Evolutionary conservation across 2,888 invertebrate genomes (phyloP).

Genomic region (Mimas tiliae): DNA sequence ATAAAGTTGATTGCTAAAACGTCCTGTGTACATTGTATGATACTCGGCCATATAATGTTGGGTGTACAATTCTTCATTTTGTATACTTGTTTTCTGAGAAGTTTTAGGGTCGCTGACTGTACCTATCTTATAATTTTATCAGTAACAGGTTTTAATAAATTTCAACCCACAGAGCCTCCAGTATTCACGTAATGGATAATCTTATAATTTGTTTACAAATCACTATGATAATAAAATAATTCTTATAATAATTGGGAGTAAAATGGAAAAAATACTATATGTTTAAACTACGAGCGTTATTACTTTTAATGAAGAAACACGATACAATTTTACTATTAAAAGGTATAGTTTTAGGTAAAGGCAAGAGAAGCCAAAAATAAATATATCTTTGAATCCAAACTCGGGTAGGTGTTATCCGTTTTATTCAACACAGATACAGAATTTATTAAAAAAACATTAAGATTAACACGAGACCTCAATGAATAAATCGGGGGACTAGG

Average conservation of each 20-base stretch:
- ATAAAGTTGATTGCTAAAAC: too few species aligned
- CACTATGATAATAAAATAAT: too few species aligned
- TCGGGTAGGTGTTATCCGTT: neutral
- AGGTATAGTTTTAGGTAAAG: too few species aligned
- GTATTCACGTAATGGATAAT: neutral
- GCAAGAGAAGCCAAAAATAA: too few species aligned
- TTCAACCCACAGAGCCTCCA: neutral
- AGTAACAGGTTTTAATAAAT: neutral
- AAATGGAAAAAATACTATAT: too few species aligned
- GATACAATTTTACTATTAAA: too few species aligned
- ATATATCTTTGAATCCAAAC: too few species aligned
- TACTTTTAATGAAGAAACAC: too few species aligned
- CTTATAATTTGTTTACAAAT: neutral
- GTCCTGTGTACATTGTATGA: neutral
- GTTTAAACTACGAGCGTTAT: too few species aligned
- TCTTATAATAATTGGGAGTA: too few species aligned
- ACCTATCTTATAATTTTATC: neutral
- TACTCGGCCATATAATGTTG: neutral
- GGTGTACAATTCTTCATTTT: neutral
- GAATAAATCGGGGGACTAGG: neutral
- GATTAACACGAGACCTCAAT: slow-evolving; percentile 4
- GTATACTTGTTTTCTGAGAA: neutral
- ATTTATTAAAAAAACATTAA: neutral
- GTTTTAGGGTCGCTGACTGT: neutral
- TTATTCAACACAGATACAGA: neutral